Conservation (phyloP, 2,113 vertebrate genomes). For the Xenopus laevis region DNA sequence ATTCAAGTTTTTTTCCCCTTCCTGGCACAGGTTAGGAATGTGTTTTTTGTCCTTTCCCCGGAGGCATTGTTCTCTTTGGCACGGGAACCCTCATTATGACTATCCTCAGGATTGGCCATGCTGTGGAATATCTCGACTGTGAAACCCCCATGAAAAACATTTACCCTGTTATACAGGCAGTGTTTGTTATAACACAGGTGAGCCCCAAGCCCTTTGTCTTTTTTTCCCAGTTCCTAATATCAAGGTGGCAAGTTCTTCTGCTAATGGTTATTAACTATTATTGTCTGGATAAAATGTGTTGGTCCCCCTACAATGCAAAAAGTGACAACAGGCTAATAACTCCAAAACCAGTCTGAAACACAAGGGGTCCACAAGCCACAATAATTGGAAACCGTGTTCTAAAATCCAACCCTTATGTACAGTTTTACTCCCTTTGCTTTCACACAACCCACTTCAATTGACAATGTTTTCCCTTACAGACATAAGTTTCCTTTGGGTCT, state of each 20-base stretch:
- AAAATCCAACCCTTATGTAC: background rate
- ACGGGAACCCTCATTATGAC: conserved; percentile 19
- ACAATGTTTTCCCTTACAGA: conserved; percentile 64
- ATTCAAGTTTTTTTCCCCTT: too few species aligned
- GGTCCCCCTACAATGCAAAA: too few species aligned
- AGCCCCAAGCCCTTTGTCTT: too few species aligned
- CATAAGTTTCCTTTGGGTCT: conserved; percentile 84
- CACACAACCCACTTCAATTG: background rate
- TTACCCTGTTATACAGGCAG: conserved; percentile 11
- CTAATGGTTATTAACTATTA: too few species aligned
- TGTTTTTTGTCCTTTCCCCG: background rate
- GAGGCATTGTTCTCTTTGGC: conserved; percentile 26
- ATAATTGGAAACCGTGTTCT: too few species aligned
- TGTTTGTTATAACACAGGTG: conserved; percentile 34
- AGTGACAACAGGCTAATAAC: too few species aligned
- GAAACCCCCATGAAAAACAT: conserved; percentile 2
- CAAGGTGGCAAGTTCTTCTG: too few species aligned
- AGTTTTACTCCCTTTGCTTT: background rate
- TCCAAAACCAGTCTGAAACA: too few species aligned
- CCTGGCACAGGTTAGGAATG: too few species aligned
- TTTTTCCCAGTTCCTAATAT: too few species aligned
- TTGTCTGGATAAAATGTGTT: too few species aligned
- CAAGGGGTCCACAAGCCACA: too few species aligned
- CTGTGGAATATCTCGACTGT: background rate
- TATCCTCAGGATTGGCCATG: background rate